Evolutionary conservation across 2,113 vertebrate species (phyloP), one percentile per base, ranked within the genome.

Genomic region (Pluvianellus socialis): DNA sequence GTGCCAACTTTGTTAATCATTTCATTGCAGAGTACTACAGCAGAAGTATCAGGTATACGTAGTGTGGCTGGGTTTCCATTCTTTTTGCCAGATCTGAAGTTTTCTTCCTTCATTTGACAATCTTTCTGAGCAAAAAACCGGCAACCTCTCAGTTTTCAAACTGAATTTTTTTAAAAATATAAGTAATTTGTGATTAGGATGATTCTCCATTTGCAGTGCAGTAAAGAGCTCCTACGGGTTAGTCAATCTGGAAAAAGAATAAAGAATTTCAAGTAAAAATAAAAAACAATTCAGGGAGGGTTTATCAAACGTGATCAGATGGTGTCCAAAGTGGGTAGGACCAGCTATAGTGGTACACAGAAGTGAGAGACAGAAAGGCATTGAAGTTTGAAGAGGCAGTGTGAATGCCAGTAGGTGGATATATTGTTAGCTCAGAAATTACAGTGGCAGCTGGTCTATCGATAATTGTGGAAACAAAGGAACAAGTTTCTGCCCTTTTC

Each of bases 1-100:
- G 68, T 93, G 74, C 47, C 77, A 81, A 44, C 63, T 88, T 76
- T 55, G 72, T 84, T 93, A 87, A 92, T 93, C 4, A 90, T 90
- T 92, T 94, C 21, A 42, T 79, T 81, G 59, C 32, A 74, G 62
- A 79, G 24, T 84, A 45, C 63, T 76, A 30, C 8, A 79, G 28
- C 28, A 68, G 55, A 73, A 95, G 32, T 35, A 67, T 27, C 20
- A 52, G n/a, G 27, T 85, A 17, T 35, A 16, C 33, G 38, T 20
- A 49, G 22, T 33, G 13, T 44, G 44, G 8, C 12, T 87, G 50
- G 26, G 71, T 65, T 86, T 59, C 23, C 42, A 10, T 65, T 53
- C 11, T 58, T 6, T 56, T 56, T 81, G 26, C 14, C 24, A 12
- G 27, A 38, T 62, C 65, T 73, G 49, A 80, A 58, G 9, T 76